Conservation (phyloP, 2,113 vertebrate species). For the Lepisosteus osseus region DNA sequence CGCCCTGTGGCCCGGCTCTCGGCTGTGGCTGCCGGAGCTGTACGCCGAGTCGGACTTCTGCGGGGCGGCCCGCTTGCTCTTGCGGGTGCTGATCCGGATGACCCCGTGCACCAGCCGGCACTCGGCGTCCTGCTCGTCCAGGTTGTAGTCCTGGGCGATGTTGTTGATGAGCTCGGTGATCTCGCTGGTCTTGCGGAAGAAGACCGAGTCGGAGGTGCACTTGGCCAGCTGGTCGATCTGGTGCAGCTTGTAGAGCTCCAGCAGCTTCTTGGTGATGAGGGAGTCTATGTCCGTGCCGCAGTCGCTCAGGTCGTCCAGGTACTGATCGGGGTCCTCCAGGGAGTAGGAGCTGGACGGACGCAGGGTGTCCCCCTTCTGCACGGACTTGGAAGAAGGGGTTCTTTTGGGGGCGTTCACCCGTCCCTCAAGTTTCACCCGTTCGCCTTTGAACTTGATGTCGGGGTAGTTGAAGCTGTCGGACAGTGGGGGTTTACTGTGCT, state of each 20-base stretch:
- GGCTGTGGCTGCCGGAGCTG: slow-evolving; percentile 26
- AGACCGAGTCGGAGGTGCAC: slow-evolving; percentile 93
- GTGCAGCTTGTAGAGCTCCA: slow-evolving; percentile 93
- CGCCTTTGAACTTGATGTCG: slow-evolving; percentile 85
- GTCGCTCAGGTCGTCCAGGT: slow-evolving; percentile 79
- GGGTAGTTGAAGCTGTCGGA: slow-evolving; percentile 87
- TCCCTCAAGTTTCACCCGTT: slow-evolving; percentile 73
- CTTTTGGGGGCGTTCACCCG: slow-evolving; percentile 35
- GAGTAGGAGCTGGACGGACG: slow-evolving; percentile 80
- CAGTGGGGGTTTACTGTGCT: slow-evolving; percentile 42
- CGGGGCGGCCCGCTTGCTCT: slow-evolving; percentile 56
- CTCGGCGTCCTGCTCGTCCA: slow-evolving; percentile 94
- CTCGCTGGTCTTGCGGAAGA: slow-evolving; percentile 94
- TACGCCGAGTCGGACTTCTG: slow-evolving; percentile 43
- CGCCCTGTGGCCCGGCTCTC: slow-evolving; percentile 44
- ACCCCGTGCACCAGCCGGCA: slow-evolving; percentile 92
- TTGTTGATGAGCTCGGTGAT: slow-evolving; percentile 97
- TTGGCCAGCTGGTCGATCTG: slow-evolving; percentile 97
- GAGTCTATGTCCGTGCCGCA: slow-evolving; percentile 88
- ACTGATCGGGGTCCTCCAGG: slow-evolving; percentile 73
- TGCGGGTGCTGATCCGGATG: slow-evolving; percentile 94
- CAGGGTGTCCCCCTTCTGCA: slow-evolving; percentile 75
- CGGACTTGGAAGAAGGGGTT: slow-evolving; percentile 61
- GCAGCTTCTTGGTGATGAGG: slow-evolving; percentile 92
- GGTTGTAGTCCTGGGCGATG: slow-evolving; percentile 95